Conservation (phyloP, 1,140 invertebrate species). For the Hestina assimilis region DNA sequence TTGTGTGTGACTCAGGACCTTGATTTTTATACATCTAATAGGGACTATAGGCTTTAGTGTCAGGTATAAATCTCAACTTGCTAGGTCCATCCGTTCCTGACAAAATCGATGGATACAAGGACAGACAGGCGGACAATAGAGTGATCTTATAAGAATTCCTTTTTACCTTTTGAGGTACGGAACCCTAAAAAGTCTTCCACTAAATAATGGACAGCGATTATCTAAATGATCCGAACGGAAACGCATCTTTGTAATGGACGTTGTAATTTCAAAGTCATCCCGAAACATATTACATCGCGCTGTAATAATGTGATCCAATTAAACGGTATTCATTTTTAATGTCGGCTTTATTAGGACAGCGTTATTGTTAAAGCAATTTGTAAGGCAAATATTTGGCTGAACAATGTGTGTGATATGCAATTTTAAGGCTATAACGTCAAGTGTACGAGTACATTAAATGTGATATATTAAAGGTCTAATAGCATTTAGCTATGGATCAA, state of each 20-base stretch:
- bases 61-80: too few species aligned
- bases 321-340: constrained; percentile 15
- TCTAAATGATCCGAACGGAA: constrained; percentile 14
- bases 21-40: too few species aligned
- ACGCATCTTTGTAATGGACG: constrained; percentile 9
- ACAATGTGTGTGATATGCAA: constrained; percentile 19
- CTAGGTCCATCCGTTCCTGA: too few species aligned
- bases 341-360: constrained; percentile 18
- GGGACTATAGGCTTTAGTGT: too few species aligned
- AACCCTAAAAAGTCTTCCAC: too few species aligned
- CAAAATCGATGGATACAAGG: too few species aligned
- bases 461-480: constrained; percentile 4
- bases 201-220: constrained; percentile 67
- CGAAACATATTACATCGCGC: neutral
- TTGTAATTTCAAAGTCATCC: constrained; percentile 10
- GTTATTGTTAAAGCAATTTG: constrained; percentile 19
- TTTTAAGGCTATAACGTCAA: constrained; percentile 12
- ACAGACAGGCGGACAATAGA: too few species aligned
- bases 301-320: constrained; percentile 15
- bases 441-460: constrained; percentile 12
- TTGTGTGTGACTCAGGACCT: too few species aligned
- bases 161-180: too few species aligned
- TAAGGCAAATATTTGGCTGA: constrained; percentile 21
- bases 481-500: neutral
- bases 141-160: too few species aligned